These are phyloP conservation scores for Trematocara marginatum DNA, from an alignment of 2,113 vertebrate genomes.

Conservation along the genomic window DNA sequence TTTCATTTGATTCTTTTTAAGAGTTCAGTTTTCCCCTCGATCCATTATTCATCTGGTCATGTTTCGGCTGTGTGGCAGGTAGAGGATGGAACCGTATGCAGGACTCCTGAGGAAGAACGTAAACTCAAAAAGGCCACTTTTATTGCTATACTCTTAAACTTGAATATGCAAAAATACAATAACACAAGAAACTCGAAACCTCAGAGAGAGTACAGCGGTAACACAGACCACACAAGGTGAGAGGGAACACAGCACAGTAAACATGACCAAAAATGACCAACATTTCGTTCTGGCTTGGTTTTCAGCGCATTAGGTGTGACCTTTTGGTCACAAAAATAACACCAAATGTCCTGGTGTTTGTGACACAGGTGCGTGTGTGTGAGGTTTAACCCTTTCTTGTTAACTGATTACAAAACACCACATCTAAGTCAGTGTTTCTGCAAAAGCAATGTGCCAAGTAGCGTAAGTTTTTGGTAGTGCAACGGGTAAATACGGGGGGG, in stretches of 20 bases:
- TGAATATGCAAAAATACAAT: background rate
- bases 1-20: background rate
- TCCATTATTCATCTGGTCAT: background rate
- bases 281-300: background rate
- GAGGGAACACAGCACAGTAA: background rate
- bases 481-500: background rate
- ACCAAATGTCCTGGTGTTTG: background rate
- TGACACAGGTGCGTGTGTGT: background rate
- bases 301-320: background rate
- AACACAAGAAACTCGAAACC: background rate
- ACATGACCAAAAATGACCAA: background rate
- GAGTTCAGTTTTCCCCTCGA: background rate
- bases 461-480: background rate
- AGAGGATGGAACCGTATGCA: background rate
- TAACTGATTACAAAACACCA: background rate
- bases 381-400: background rate
- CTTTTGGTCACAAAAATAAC: background rate
- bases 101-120: background rate
- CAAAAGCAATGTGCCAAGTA: background rate
- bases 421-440: background rate
- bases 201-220: background rate
- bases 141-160: background rate
- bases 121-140: background rate
- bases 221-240: background rate
- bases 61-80: background rate